Evolutionary conservation across 2,888 invertebrate species (phyloP).

Genomic region (Drosophila yooni): DNA sequence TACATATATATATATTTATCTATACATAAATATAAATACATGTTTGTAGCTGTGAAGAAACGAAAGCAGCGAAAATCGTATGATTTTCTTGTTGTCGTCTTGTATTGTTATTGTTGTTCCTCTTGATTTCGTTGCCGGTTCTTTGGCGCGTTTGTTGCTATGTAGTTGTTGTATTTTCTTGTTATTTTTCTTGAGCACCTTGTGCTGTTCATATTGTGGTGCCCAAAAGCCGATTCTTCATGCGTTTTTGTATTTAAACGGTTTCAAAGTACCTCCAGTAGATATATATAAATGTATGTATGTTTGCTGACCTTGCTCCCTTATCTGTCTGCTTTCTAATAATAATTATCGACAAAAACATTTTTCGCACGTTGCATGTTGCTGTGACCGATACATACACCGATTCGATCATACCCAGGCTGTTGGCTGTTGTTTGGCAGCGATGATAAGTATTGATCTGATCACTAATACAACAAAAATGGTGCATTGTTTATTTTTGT

Average conservation of each 20-base stretch:
- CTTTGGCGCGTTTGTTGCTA: constrained; percentile 43
- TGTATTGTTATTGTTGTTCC: constrained; percentile 27
- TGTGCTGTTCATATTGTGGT: constrained; percentile 7
- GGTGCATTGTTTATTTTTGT: background rate
- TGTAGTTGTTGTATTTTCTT: constrained; percentile 24
- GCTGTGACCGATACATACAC: constrained; percentile 3
- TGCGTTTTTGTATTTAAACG: constrained; percentile 15
- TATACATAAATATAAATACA: background rate
- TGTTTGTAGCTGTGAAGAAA: constrained; percentile 14
- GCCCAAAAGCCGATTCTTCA: background rate
- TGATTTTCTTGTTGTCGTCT: constrained; percentile 63
- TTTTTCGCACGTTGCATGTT: constrained; percentile 24
- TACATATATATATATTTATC: background rate
- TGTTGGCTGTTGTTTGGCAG: background rate
- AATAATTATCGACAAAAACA: constrained; percentile 11
- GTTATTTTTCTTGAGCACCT: background rate
- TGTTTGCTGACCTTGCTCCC: background rate
- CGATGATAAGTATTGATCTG: background rate
- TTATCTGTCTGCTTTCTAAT: background rate
- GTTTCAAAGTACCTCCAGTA: constrained; percentile 23
- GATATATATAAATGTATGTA: background rate
- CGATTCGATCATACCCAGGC: background rate
- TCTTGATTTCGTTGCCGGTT: constrained; percentile 39
- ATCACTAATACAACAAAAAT: background rate
- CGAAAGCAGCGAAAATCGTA: constrained; percentile 63